These are phyloP conservation scores for Pongo pygmaeus DNA, from an alignment of 2,113 vertebrate species.

Conservation along the genomic window DNA sequence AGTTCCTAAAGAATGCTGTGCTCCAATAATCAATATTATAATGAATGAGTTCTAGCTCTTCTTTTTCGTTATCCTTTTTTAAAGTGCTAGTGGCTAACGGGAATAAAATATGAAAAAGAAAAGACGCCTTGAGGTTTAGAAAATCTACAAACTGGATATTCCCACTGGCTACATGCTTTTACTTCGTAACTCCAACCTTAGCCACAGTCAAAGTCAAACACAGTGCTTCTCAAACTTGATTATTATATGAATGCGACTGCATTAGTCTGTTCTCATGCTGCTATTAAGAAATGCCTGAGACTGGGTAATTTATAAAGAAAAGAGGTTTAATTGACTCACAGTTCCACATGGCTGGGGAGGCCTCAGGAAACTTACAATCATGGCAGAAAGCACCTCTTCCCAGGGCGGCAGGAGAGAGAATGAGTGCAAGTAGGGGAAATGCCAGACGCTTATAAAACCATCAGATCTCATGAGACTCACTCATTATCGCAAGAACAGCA, in stretches of 20 bases:
- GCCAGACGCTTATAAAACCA: too few species aligned
- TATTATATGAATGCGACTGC: neutral
- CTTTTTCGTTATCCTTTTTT: slow-evolving; percentile 33
- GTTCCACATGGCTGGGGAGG: too few species aligned
- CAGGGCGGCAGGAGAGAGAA: too few species aligned
- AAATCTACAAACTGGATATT: neutral
- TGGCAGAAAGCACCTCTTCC: too few species aligned
- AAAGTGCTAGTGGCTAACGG: slow-evolving; percentile 32
- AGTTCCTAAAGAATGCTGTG: slow-evolving; percentile 45
- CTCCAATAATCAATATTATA: slow-evolving; percentile 52
- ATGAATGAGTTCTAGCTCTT: slow-evolving; percentile 46
- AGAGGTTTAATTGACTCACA: too few species aligned
- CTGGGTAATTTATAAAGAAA: too few species aligned
- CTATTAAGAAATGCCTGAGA: too few species aligned
- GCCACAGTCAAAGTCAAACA: neutral
- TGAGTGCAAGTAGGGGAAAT: too few species aligned
- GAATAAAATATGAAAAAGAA: slow-evolving; percentile 35
- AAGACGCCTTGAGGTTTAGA: neutral
- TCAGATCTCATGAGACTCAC: too few species aligned
- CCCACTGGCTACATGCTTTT: neutral
- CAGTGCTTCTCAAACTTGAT: neutral
- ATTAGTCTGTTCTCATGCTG: too few species aligned
- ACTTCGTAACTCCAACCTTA: neutral
- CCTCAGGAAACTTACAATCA: too few species aligned
- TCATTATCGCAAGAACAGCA: too few species aligned